A percentile compares a stretch with the other conserved stretches of the same genome.
Evolutionary conservation across 1,140 invertebrate species (phyloP).

Genomic region (Babylonia areolata): DNA sequence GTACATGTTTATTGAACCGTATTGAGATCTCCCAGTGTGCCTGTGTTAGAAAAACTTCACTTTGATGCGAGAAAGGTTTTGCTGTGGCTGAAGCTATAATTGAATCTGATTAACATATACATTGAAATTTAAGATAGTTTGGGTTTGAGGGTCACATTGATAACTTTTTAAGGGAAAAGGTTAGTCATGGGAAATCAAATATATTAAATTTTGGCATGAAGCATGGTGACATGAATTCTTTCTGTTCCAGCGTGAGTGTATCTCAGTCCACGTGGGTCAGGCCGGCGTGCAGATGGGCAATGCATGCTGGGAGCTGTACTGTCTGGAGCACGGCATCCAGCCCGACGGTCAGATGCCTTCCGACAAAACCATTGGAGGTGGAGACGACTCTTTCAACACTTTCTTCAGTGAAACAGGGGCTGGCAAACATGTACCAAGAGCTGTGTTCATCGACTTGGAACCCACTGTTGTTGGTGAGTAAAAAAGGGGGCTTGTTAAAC

Average conservation of each 20-base stretch:
- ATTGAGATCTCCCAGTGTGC: too few relatives aligned
- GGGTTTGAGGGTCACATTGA: too few relatives aligned
- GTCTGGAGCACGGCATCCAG: slow-evolving; percentile 91
- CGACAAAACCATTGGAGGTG: slow-evolving; percentile 76
- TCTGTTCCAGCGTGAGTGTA: slow-evolving; percentile 81
- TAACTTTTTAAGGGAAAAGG: too few relatives aligned
- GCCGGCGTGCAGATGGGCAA: slow-evolving; percentile 87
- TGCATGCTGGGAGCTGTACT: slow-evolving; percentile 85
- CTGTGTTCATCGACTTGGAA: slow-evolving; percentile 88
- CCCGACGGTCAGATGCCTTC: slow-evolving; percentile 83
- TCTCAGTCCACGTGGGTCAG: slow-evolving; percentile 91
- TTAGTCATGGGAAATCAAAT: too few relatives aligned
- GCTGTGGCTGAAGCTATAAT: too few relatives aligned
- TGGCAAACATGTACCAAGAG: slow-evolving; percentile 86
- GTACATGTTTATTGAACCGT: too few relatives aligned
- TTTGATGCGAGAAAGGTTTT: too few relatives aligned
- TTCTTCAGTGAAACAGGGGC: slow-evolving; percentile 92
- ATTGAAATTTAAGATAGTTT: too few relatives aligned
- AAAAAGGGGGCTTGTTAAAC: not conserved
- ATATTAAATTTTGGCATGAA: not conserved
- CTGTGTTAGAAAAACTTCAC: too few relatives aligned
- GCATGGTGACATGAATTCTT: not conserved
- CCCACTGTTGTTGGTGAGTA: slow-evolving; percentile 83
- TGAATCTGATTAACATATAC: too few relatives aligned
- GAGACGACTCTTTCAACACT: slow-evolving; percentile 90